Evolutionary conservation across 2,113 vertebrate genomes (phyloP).

Genomic region (Fukomys damarensis): DNA sequence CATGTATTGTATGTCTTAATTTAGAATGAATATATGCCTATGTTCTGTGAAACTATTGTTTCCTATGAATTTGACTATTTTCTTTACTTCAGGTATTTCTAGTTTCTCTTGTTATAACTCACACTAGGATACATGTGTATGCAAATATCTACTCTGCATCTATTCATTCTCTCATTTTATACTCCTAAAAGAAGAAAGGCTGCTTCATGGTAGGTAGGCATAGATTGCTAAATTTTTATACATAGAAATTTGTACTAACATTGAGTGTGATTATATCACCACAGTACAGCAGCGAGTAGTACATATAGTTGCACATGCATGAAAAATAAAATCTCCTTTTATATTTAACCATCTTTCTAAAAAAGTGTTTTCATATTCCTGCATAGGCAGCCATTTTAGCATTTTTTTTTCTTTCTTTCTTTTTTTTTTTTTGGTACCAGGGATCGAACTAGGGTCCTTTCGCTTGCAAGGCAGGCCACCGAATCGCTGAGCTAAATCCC

Average conservation of each 20-base stretch:
- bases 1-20: not conserved
- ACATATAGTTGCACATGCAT: not conserved
- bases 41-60: not conserved
- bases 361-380: not conserved
- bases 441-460: no score
- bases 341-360: not conserved
- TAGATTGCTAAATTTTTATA: not conserved
- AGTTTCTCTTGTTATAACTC: not conserved
- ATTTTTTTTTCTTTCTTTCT: no score
- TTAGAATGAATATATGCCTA: not conserved
- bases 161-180: not conserved
- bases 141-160: not conserved
- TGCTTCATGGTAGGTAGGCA: not conserved
- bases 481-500: no score
- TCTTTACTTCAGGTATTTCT: not conserved
- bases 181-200: not conserved
- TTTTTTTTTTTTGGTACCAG: no score
- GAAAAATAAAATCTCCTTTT: not conserved
- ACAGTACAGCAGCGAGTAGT: not conserved
- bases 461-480: no score
- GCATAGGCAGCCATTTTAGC: not conserved
- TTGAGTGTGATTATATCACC: not conserved
- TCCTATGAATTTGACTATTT: not conserved
- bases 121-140: not conserved
- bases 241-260: not conserved